Evolutionary conservation across 2,797 vertebrate species (phyloP), one percentile per base, ranked within the genome.

Genomic region (Rousettus madagascariensis): DNA sequence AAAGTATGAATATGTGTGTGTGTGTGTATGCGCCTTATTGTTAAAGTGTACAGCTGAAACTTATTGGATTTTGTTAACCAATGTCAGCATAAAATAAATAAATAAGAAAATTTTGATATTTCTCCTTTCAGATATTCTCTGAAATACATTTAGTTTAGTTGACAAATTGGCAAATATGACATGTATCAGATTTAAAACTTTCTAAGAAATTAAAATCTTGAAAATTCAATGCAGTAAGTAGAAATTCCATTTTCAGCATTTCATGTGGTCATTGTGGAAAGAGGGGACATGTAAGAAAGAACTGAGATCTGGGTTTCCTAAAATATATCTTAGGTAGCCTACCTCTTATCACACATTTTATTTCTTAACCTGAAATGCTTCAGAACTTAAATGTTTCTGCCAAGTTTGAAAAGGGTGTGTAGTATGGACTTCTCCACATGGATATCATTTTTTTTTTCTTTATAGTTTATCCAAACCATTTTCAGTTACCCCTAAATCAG

Each of bases 311-410:
- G 33, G 22, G 28, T 55, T 85, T 77, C 77, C 63, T 61, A 59
- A 66, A 91, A 72, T 83, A 57, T n/a, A 57, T 38, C 46, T 55
- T 77, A 33, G 77, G 53, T 43, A 51, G 33, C 55, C 36, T 68
- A 33, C 43, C 55, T 74, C n/a, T 75, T 26, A 72, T 10, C 63
- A 82, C 30, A 43, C 28, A 63, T 43, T 46, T 90, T 72, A 61
- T 74, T 91, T 63, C 61, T 87, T 88, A 30, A n/a, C 13, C 38
- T 61, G 74, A 90, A 89, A 49, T 93, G 92, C 83, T 85, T 91
- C 17, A 90, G 28, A 95, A 95, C 28, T 65, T 69, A 87, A 84
- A 55, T 38, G 8, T 77, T 89, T 80, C 77, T 59, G 30, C 49
- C 66, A 86, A 43, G 41, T 83, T 74, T 78, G 88, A 95, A 82